Conservation (phyloP, 1,140 invertebrate species). For the Tetragnatha versicolor region DNA sequence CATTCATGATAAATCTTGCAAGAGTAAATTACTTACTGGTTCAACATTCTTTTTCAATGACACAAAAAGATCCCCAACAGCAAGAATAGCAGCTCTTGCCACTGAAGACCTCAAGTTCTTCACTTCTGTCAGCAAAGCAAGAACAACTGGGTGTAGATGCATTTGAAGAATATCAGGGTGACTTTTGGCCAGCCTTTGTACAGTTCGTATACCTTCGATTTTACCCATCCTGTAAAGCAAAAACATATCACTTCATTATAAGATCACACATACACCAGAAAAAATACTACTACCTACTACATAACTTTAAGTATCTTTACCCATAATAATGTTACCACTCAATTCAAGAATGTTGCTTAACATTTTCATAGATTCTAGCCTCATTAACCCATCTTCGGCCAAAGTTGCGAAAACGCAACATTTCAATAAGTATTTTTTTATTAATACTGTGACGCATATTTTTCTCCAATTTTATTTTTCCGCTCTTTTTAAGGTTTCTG, state of each 20-base stretch:
- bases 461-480: no score
- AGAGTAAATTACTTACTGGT: conserved; percentile 73
- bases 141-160: conserved; percentile 72
- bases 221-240: conserved; percentile 75
- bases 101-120: conserved; percentile 89
- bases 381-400: no score
- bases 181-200: conserved; percentile 76
- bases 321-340: no score
- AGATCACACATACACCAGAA: conserved; percentile 30
- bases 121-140: conserved; percentile 76
- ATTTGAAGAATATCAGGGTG: conserved; percentile 72
- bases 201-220: conserved; percentile 76
- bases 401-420: no score
- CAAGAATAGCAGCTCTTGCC: conserved; percentile 80
- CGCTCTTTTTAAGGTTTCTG: no score
- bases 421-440: no score
- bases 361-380: no score
- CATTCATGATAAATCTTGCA: no score
- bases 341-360: no score
- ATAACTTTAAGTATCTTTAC: no score
- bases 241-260: not conserved
- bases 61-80: conserved; percentile 78
- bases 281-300: no score
- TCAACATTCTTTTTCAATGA: conserved; percentile 76
- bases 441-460: no score